These are phyloP conservation scores for Bimastos eiseni DNA, from an alignment of 2,888 invertebrate species.

Conservation along the genomic window DNA sequence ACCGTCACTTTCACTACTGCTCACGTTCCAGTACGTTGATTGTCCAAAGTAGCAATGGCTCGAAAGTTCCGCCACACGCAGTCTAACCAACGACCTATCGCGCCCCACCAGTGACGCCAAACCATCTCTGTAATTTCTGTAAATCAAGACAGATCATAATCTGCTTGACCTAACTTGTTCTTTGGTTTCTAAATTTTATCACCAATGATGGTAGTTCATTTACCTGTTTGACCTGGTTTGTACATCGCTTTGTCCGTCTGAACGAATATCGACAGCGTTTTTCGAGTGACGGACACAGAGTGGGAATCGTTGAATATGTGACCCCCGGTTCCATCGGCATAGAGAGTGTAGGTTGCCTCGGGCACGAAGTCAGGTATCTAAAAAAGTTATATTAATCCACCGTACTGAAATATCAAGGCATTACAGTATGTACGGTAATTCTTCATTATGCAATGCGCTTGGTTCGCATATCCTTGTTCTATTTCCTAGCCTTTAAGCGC, in stretches of 20 bases:
- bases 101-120: not conserved
- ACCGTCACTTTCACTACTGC: too few species aligned
- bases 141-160: not conserved
- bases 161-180: not conserved
- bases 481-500: not conserved
- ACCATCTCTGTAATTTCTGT: not conserved
- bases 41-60: too few species aligned
- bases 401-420: not conserved
- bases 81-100: too few species aligned
- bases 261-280: slow-evolving; percentile 53
- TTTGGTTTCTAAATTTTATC: not conserved
- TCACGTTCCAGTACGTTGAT: too few species aligned
- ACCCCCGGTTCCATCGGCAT: slow-evolving; percentile 45
- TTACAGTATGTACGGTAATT: not conserved
- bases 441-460: not conserved
- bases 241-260: slow-evolving; percentile 56
- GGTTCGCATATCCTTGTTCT: not conserved
- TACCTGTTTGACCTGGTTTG: slow-evolving; percentile 57
- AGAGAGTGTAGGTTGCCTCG: not conserved
- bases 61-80: too few species aligned
- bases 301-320: slow-evolving; percentile 48
- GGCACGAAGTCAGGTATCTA: slow-evolving; percentile 21
- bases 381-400: not conserved
- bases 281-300: slow-evolving; percentile 45
- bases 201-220: not conserved